Evolutionary conservation across 2,113 vertebrate genomes (phyloP).

Genomic region (Tympanuchus pallidicinctus): DNA sequence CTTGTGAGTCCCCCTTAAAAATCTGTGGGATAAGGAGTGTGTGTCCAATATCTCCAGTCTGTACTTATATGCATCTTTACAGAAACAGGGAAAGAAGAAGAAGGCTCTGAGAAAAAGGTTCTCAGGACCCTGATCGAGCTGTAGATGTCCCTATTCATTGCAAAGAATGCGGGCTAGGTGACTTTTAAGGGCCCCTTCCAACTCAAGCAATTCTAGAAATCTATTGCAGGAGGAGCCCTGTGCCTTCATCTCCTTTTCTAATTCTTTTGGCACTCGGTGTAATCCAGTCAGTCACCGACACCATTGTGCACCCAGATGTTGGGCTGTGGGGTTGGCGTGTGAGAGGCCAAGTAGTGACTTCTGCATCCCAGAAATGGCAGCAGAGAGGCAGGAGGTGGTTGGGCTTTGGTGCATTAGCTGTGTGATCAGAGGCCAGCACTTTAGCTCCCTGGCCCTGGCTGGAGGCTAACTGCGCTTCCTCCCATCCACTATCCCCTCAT

Average conservation of each 20-base stretch:
- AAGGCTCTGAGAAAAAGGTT: too few species aligned
- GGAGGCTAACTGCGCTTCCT: neutral
- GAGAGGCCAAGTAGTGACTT: neutral
- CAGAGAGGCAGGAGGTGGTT: neutral
- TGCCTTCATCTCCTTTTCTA: neutral
- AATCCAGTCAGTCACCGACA: neutral
- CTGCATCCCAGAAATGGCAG: neutral
- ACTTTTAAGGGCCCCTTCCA: too few species aligned
- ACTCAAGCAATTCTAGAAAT: too few species aligned
- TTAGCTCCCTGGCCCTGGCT: neutral
- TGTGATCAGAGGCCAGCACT: neutral
- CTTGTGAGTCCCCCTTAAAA: neutral
- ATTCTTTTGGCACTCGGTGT: neutral
- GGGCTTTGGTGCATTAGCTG: neutral
- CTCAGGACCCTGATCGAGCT: too few species aligned
- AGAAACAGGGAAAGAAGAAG: neutral
- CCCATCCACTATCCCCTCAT: neutral
- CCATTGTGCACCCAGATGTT: neutral
- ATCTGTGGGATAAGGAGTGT: neutral
- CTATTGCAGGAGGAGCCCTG: neutral
- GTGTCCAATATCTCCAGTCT: accelerated
- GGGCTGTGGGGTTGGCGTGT: neutral
- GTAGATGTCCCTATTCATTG: too few species aligned
- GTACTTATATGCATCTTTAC: neutral
- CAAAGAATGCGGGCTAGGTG: too few species aligned